phyloP scores from a whole-genome alignment of 2,888 invertebrate genomes.

The Phasia obesa region DNA sequence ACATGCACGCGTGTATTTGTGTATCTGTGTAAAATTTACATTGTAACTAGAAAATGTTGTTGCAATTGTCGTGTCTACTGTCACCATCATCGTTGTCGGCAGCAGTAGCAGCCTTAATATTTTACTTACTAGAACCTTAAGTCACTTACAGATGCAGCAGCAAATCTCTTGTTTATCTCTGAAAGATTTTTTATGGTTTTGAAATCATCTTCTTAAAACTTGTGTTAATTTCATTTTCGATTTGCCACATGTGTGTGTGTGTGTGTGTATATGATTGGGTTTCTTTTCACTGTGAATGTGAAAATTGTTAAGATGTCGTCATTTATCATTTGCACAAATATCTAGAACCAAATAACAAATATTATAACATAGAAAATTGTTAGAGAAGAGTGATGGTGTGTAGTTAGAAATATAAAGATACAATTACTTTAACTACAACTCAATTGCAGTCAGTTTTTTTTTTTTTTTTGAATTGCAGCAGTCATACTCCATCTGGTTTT shows the following conservation, averaged over 20 bases:
- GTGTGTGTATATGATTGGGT: too few relatives aligned
- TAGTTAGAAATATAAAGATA: slow-evolving; percentile 3
- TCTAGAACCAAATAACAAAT: slow-evolving; percentile 50
- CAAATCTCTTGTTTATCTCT: slow-evolving; percentile 26
- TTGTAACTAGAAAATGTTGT: slow-evolving; percentile 40
- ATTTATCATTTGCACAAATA: slow-evolving; percentile 78
- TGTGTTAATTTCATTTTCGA: slow-evolving; percentile 79
- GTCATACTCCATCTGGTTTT: slow-evolving; percentile 35
- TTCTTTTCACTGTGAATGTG: slow-evolving; percentile 56
- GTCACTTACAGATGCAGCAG: slow-evolving; percentile 48
- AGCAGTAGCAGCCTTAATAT: slow-evolving; percentile 18
- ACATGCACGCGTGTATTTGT: neutral
- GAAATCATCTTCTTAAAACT: slow-evolving; percentile 40
- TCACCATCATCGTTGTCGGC: slow-evolving; percentile 26
- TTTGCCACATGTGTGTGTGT: slow-evolving; percentile 75
- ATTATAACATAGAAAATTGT: slow-evolving; percentile 16
- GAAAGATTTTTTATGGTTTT: slow-evolving; percentile 26
- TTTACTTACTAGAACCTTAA: slow-evolving; percentile 21
- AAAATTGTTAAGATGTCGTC: slow-evolving; percentile 78
- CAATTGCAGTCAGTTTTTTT: slow-evolving; percentile 62
- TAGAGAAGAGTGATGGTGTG: neutral
- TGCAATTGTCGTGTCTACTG: slow-evolving; percentile 52
- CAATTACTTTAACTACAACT: slow-evolving; percentile 25
- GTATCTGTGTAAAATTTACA: too few relatives aligned
- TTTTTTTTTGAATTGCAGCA: slow-evolving; percentile 28